Base-by-base conservation (phyloP, 1,140 invertebrate species). In the Anastatus disparis region DNA sequence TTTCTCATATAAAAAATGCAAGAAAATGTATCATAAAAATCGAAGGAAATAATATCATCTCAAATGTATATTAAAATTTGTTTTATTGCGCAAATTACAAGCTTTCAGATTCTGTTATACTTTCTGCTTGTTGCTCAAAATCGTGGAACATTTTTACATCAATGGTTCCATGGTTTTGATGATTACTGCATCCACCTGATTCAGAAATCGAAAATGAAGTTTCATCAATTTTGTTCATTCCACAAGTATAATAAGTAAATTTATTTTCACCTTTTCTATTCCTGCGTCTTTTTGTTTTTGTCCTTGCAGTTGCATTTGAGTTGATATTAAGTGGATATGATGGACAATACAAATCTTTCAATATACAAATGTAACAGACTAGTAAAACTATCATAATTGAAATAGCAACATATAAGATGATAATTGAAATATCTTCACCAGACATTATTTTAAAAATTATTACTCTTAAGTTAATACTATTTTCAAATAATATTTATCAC, bases 51-150 rank as follows among this genome's bases (percentile, higher is more conserved):
- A n/a, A n/a, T n/a, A n/a, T n/a, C n/a, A n/a, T n/a, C n/a, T n/a
- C n/a, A n/a, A n/a, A n/a, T n/a, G n/a, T n/a, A n/a, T n/a, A n/a
- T n/a, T n/a, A n/a, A n/a, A n/a, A n/a, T n/a, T n/a, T n/a, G n/a
- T n/a, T n/a, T n/a, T n/a, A n/a, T n/a, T n/a, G n/a, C n/a, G n/a
- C n/a, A n/a, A 4, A 38, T 74, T 77, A 82, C 40, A 82, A 44
- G 69, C 80, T 82, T 56, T 82, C 80, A 4, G 80, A 80, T 71
- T 82, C 79, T 0, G 81, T 82, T 2, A 82, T 80, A 65, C 81
- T 82, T 38, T 82, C 79, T 13, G 67, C 75, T 65, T 80, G 80
- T 8, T 48, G 59, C 2, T 76, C 78, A n/a, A 82, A 76, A n/a
- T 82, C 80, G 13, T 77, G 81, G 8, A 82, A 62, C 8, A 75